These are phyloP conservation scores for Amphipoea lucens DNA, from an alignment of 2,888 invertebrate genomes.

Conservation along the genomic window DNA sequence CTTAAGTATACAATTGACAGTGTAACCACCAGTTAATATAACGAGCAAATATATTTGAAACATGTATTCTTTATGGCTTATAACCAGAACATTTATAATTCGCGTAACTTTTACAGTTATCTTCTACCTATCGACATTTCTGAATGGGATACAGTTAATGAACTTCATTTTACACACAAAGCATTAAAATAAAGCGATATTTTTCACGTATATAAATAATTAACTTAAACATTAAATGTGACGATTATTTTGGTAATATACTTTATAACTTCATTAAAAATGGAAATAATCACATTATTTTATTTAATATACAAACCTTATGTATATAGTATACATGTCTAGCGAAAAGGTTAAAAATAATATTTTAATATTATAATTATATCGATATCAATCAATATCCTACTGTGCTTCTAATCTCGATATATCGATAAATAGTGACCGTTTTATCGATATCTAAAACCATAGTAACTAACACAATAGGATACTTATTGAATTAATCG, in stretches of 20 bases:
- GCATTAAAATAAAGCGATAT: constrained; percentile 62
- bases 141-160: constrained; percentile 30
- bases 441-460: constrained; percentile 31
- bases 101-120: constrained; percentile 21
- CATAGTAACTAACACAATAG: constrained; percentile 9
- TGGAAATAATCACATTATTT: constrained; percentile 67
- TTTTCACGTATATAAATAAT: constrained; percentile 64
- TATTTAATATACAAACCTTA: constrained; percentile 66
- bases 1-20: constrained; percentile 54
- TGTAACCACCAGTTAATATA: constrained; percentile 27
- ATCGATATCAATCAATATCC: constrained; percentile 52
- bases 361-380: constrained; percentile 39
- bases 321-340: constrained; percentile 64
- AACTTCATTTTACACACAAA: constrained; percentile 63
- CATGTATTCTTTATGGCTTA: constrained; percentile 37
- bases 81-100: constrained; percentile 42
- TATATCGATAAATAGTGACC: constrained; percentile 25
- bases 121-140: constrained; percentile 54
- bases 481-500: constrained; percentile 20
- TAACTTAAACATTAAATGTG: constrained; percentile 69
- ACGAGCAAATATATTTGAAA: constrained; percentile 26
- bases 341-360: constrained; percentile 63
- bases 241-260: constrained; percentile 71
- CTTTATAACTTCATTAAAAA: constrained; percentile 64
- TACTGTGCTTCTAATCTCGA: constrained; percentile 28